Evolutionary conservation across 2,888 invertebrate genomes (phyloP).

Genomic region (Lysandra bellargus): DNA sequence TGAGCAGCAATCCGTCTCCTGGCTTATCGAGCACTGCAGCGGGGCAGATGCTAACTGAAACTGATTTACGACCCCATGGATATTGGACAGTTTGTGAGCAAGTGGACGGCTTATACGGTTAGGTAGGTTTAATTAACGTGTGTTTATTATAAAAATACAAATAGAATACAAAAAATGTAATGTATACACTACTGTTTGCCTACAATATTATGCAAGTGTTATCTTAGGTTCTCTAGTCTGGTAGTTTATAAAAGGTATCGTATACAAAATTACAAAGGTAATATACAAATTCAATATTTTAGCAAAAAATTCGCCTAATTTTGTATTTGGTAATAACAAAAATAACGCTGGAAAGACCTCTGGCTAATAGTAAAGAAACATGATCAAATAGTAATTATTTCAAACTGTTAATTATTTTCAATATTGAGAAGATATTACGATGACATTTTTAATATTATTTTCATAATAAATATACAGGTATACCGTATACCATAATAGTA

Average conservation of each 20-base stretch:
- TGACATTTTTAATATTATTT: neutral
- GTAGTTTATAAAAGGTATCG: too few relatives aligned
- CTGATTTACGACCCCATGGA: constrained; percentile 69
- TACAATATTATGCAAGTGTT: neutral
- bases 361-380: too few relatives aligned
- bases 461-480: neutral
- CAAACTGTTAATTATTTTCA: neutral
- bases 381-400: too few relatives aligned
- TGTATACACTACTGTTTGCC: constrained; percentile 3
- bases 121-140: constrained; percentile 34
- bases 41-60: constrained; percentile 66
- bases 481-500: neutral
- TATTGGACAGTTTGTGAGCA: constrained; percentile 61
- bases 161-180: neutral
- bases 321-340: too few relatives aligned
- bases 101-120: constrained; percentile 45
- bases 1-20: constrained; percentile 60
- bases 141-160: constrained; percentile 19
- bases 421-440: neutral
- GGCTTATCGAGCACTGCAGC: constrained; percentile 65
- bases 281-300: too few relatives aligned
- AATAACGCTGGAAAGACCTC: too few relatives aligned
- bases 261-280: too few relatives aligned
- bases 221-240: too few relatives aligned
- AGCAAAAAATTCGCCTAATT: too few relatives aligned